A percentile compares a stretch with the other conserved stretches of the same genome.
Conservation (phyloP, 2,113 vertebrate genomes). For the Bothrops jararaca region DNA sequence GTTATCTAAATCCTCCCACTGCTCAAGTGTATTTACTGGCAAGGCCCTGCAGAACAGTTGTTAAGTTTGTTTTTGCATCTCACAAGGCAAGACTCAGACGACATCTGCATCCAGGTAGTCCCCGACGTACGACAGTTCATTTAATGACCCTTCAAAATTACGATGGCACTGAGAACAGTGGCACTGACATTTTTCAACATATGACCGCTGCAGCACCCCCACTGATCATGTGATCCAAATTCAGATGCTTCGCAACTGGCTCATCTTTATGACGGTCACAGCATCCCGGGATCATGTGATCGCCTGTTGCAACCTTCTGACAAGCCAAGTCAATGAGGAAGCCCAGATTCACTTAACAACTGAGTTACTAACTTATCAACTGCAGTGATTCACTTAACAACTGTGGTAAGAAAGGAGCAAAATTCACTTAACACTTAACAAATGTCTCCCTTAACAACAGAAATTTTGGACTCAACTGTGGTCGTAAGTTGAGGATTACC, state of each 20-base stretch:
- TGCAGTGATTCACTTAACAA: neutral
- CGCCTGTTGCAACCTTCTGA: neutral
- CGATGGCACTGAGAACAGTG: neutral
- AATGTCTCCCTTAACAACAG: neutral
- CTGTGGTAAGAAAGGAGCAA: neutral
- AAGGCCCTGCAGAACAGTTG: neutral
- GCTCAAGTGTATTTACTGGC: neutral
- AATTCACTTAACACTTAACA: neutral
- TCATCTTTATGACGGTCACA: neutral
- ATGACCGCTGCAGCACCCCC: neutral
- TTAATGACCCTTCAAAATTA: neutral
- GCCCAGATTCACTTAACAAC: neutral
- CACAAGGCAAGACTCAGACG: neutral
- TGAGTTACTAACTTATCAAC: neutral
- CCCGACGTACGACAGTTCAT: neutral
- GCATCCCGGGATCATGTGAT: neutral
- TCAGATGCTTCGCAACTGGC: neutral
- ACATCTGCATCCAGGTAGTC: neutral
- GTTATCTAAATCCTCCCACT: neutral
- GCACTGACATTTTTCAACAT: neutral
- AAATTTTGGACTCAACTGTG: neutral
- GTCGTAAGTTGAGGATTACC: neutral
- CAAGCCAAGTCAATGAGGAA: neutral
- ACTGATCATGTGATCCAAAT: neutral
- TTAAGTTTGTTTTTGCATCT: neutral